Conservation (phyloP, 2,888 invertebrate genomes). For the Mayetiola destructor region DNA sequence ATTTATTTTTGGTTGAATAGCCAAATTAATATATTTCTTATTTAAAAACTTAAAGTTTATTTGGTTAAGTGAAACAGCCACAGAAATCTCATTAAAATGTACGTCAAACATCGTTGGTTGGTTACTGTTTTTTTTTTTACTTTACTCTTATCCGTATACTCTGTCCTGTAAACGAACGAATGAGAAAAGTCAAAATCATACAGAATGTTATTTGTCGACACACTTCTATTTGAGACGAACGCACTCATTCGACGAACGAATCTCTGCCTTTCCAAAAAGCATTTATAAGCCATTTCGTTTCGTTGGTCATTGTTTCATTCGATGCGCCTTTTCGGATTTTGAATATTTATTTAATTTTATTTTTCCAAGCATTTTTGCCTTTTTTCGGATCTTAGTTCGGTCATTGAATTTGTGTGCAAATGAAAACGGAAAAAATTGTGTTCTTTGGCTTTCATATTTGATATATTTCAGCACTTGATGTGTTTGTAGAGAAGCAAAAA, state of each 20-base stretch:
- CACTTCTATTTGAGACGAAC: conserved; percentile 7
- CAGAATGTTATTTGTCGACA: conserved; percentile 7
- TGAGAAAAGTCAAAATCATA: conserved; percentile 10
- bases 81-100: no score
- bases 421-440: background rate
- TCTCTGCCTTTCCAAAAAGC: background rate
- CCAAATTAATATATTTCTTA: no score
- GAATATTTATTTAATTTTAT: background rate
- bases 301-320: background rate
- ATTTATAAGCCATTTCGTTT: conserved; percentile 1
- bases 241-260: conserved; percentile 3
- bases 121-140: background rate
- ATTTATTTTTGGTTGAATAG: no score
- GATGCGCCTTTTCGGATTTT: background rate
- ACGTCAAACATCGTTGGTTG: no score
- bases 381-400: background rate
- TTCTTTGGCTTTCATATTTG: background rate
- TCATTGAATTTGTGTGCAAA: background rate
- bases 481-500: background rate
- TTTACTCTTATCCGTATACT: background rate
- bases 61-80: no score
- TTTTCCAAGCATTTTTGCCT: no score
- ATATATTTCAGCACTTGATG: background rate
- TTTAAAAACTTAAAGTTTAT: no score
- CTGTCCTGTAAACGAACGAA: background rate